Percentiles rank a stretch among this genome's conserved stretches.
Conservation (phyloP, 2,797 vertebrate species). For the Hippoglossus hippoglossus region DNA sequence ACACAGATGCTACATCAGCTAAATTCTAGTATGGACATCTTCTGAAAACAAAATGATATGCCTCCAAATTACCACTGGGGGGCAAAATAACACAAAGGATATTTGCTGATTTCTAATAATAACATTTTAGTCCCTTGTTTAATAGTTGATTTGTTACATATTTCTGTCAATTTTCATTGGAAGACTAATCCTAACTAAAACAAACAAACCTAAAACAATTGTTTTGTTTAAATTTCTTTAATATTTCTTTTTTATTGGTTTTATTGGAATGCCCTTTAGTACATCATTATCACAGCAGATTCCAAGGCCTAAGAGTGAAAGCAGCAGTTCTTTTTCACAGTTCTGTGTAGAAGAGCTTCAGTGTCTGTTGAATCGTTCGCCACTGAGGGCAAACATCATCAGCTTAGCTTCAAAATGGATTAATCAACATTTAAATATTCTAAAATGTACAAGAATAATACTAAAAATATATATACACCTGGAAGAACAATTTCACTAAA, state of each 20-base stretch:
- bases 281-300: conserved; percentile 2
- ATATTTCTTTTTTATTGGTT: neutral
- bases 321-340: neutral
- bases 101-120: neutral
- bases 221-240: neutral
- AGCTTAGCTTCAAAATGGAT: neutral
- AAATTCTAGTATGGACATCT: neutral
- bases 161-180: conserved; percentile 1
- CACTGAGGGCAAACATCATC: neutral
- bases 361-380: neutral
- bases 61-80: no score
- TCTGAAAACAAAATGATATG: no score
- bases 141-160: neutral
- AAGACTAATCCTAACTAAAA: neutral
- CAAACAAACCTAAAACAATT: neutral
- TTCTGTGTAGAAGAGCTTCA: neutral
- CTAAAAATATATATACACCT: conserved; percentile 1
- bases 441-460: neutral
- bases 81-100: neutral
- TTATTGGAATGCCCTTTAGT: conserved; percentile 12
- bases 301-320: neutral
- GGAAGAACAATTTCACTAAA: neutral
- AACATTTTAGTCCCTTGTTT: no score
- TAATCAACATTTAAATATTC: conserved; percentile 19
- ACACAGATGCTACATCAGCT: no score